Base-by-base conservation (phyloP, 2,113 vertebrate species). In the Gobio gobio region DNA sequence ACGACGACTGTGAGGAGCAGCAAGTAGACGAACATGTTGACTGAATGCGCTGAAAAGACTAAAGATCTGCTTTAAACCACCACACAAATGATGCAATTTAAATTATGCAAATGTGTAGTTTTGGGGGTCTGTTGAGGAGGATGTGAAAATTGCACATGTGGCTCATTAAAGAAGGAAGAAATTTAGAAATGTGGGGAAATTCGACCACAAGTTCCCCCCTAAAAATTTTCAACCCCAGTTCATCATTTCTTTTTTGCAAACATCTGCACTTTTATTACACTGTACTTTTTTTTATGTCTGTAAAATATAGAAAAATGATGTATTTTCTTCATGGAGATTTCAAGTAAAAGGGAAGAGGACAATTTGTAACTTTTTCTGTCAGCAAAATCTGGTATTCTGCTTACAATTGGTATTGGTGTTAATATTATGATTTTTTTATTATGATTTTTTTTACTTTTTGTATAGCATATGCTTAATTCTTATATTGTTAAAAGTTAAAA, bases 1-100 rank as follows among this genome's bases (percentile, higher is more conserved):
- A 94, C 94, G 3, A 82, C 40, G 47, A 58, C 24, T 2, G 85
- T 40, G 43, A 93, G 40, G 68, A 93, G 76, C 63, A 94, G 56
- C 4, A 93, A 70, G 1, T 90, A 68, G 24, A 86, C 72, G 29
- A 92, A 49, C 91, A 91, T 92, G 68, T 80, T 91, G n/a, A 24
- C 26, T 33, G 40, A 47, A 51, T 83, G 75, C 54, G 10, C 20
- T 13, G 76, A 59, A 24, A 24, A 40, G 49, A 58, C 81, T 47
- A 10, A 7, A 22, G 14, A 86, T 45, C n/a, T 14, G 54, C 78
- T 86, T 86, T 88, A 84, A 68, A n/a, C 26, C 24, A 68, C 14
- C 51, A 22, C 43, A 9, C 43, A n/a, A 81, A 29, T 82, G 80
- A 43, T 18, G 49, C 33, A 72, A 58, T n/a, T n/a, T 40, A 24